Base-by-base conservation (phyloP, 2,113 vertebrate genomes). In the Stegostoma tigrinum region DNA sequence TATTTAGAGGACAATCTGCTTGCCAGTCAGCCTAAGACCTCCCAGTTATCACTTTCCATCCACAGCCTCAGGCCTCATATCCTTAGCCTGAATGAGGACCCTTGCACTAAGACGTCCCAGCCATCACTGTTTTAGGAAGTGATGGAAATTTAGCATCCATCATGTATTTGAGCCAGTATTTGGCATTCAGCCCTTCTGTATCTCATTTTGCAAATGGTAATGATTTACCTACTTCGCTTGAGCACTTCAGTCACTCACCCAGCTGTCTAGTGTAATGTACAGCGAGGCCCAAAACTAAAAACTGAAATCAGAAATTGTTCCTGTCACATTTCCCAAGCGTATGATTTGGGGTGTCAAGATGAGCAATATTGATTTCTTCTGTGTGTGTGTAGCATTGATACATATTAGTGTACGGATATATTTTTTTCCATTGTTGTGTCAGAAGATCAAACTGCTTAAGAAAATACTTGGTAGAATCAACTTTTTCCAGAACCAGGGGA, bases 391-490 rank as follows among this genome's bases (percentile, higher is more conserved):
- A 66, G 64, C 90, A 94, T 6, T 67, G n/a, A 67, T 38, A 70
- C 68, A 70, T 6, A 12, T 27, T 68, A 2, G 34, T 19, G 42
- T n/a, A 30, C 66, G 67, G 27, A 67, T 93, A 67, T 67, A 15
- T 67, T 67, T 67, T 66, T 34, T 38, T 93, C 34, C 17, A 70
- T 21, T 70, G 72, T 48, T 72, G 68, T 75, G 94, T 95, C 94
- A 95, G 23, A 34, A 95, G 27, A 70, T 95, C 38, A 95, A 68
- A 95, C 10, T 95, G 45, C 68, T 95, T 95, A 95, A 52, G 55
- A 93, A 95, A 95, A 48, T 52, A 95, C 94, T 34, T 72, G 42
- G 91, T 14, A 72, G 42, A 95, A 72, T 23, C 94, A 95, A n/a
- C n/a, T n/a, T n/a, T n/a, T n/a, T n/a, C n/a, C n/a, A n/a, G n/a